Base-by-base conservation (phyloP, 2,797 vertebrate genomes). In the Sciaenops ocellatus region DNA sequence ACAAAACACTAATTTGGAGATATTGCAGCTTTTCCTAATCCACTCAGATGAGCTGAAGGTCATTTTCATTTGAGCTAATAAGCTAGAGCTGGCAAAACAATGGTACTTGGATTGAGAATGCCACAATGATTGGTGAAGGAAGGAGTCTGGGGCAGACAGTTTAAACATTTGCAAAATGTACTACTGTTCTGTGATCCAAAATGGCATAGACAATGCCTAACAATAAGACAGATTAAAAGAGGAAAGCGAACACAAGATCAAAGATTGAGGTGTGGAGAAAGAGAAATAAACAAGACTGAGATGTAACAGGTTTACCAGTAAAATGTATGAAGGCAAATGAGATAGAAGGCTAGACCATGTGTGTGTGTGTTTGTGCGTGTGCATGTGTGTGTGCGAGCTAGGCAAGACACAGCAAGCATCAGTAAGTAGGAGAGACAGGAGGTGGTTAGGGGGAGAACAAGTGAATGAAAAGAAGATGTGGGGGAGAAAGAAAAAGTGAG, bases 401-500 rank as follows among this genome's bases (percentile, higher is more conserved):
- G 68, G 65, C 65, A 79, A 83, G 79, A 78, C 67, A 90, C 84
- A 69, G 74, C 34, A 80, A 78, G 78, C 75, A 89, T 80, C 77
- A 56, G 73, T 90, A 89, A 87, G 81, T 79, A 71, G 78, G 78
- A 79, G 76, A 90, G 83, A 89, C 78, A 90, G 78, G 85, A 84
- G 90, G 69, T 80, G 77, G 88, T 86, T 87, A 63, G 55, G 72
- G 79, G 76, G 60, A 83, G 81, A 86, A 89, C 65, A 88, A 81
- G 87, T 86, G 83, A 91, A 90, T 88, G 91, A 91, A 87, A 85
- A 90, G 78, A 81, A 80, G 63, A 87, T 30, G 59, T 57, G 66
- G 79, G 48, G 73, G 78, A 87, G 75, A 87, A 80, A 78, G 78
- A 89, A 87, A 87, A 90, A 91, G 76, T 89, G 66, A 88, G 87